A percentile compares a stretch with the other conserved stretches of the same genome.
Evolutionary conservation across 2,888 invertebrate genomes (phyloP).

Genomic region (Drosophila testacea): DNA sequence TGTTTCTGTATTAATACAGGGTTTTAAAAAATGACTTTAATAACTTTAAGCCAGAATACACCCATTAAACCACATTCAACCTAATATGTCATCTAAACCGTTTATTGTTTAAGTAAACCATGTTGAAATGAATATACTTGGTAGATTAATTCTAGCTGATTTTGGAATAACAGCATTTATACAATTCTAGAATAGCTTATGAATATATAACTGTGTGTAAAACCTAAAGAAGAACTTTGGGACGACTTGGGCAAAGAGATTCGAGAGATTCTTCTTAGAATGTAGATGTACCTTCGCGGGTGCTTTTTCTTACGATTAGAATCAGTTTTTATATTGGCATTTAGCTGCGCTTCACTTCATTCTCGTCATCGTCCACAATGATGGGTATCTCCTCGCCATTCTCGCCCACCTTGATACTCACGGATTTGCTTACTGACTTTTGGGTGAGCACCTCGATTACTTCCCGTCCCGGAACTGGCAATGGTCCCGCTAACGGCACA

Average conservation of each 20-base stretch:
- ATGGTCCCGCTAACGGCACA: background rate
- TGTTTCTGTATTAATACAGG: background rate
- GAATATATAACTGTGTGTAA: background rate
- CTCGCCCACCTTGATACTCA: conserved; percentile 86
- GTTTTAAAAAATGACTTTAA: background rate
- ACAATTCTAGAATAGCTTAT: background rate
- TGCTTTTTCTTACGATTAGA: conserved; percentile 22
- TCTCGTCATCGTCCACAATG: conserved; percentile 79
- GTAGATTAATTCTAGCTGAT: background rate
- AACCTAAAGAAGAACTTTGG: background rate
- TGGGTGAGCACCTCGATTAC: conserved; percentile 82
- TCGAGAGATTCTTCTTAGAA: background rate
- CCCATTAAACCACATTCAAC: background rate
- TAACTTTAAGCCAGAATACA: too few species aligned
- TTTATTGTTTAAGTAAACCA: background rate
- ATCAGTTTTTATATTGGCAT: conserved; percentile 4
- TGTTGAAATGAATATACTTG: background rate
- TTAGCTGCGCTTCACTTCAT: conserved; percentile 64
- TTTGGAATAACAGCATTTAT: background rate
- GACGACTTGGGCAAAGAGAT: background rate
- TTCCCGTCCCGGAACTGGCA: conserved; percentile 43
- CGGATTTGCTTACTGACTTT: conserved; percentile 86
- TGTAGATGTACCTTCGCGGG: conserved; percentile 1
- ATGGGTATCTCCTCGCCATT: conserved; percentile 82
- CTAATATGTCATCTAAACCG: background rate